Conservation (phyloP, 2,113 vertebrate genomes). For the Erpornis zantholeuca region DNA sequence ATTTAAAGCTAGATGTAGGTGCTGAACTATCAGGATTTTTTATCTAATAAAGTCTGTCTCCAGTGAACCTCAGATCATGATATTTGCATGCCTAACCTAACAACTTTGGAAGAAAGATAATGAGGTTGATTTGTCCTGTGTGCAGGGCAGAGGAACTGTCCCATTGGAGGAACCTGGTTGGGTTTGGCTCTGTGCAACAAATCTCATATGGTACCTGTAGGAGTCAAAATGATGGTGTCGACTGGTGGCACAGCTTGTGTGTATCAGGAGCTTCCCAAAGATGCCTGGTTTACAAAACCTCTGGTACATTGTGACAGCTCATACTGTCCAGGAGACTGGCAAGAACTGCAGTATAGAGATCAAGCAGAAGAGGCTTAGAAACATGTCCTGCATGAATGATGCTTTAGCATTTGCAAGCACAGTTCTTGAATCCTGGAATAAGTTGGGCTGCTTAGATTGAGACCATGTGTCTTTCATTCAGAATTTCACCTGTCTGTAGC, state of each 20-base stretch:
- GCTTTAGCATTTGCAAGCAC: neutral
- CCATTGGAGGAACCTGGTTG: neutral
- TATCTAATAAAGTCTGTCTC: neutral
- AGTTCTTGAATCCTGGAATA: neutral
- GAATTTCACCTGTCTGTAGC: neutral
- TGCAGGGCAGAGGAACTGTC: neutral
- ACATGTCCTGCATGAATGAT: neutral
- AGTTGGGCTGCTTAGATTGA: neutral
- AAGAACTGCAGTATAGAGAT: neutral
- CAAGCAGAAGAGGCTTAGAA: neutral
- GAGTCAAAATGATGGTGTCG: neutral
- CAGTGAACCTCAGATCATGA: neutral
- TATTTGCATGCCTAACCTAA: neutral
- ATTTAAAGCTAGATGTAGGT: conserved; percentile 15
- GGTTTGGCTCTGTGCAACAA: neutral
- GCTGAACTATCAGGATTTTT: neutral
- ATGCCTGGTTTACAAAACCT: neutral
- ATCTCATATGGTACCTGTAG: neutral
- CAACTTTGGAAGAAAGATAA: neutral
- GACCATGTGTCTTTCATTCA: neutral
- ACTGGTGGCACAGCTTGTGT: neutral
- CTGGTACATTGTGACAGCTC: neutral
- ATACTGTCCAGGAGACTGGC: neutral
- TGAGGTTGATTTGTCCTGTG: neutral
- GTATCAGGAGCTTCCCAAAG: neutral